Conservation (phyloP, 1,140 invertebrate species). For the Drosophila oshimai region DNA sequence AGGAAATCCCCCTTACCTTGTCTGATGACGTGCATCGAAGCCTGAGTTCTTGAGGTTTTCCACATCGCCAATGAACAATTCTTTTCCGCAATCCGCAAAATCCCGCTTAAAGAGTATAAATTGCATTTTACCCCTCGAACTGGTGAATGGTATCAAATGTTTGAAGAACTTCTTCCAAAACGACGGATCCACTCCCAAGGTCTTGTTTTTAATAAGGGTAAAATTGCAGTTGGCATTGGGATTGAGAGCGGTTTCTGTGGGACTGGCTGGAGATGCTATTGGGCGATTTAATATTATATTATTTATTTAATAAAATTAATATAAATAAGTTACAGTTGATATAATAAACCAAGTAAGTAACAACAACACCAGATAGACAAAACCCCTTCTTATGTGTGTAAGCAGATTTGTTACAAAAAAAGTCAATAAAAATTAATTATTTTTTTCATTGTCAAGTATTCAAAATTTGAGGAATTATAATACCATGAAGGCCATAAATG, state of each 20-base stretch:
- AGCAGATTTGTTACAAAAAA: too few species aligned
- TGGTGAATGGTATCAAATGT: conserved; percentile 66
- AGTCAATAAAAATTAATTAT: too few species aligned
- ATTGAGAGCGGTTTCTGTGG: conserved; percentile 12
- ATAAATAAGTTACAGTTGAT: too few species aligned
- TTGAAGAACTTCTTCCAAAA: conserved; percentile 77
- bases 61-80: conserved; percentile 59
- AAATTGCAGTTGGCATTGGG: conserved; percentile 53
- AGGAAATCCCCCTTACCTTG: conserved; percentile 51
- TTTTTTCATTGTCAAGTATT: too few species aligned
- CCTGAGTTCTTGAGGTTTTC: conserved; percentile 60
- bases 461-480: too few species aligned
- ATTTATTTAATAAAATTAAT: background rate
- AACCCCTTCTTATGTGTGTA: too few species aligned
- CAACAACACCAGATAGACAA: background rate
- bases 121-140: conserved; percentile 65
- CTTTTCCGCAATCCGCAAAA: conserved; percentile 72
- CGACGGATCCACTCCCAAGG: conserved; percentile 56
- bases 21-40: conserved; percentile 75
- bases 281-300: background rate
- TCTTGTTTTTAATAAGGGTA: conserved; percentile 49
- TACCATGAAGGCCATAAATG: too few species aligned
- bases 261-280: conserved; percentile 8
- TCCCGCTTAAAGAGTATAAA: conserved; percentile 75
- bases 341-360: too few species aligned